These are phyloP conservation scores for Neelides folsomi DNA, from an alignment of 2,888 invertebrate species.

Conservation along the genomic window DNA sequence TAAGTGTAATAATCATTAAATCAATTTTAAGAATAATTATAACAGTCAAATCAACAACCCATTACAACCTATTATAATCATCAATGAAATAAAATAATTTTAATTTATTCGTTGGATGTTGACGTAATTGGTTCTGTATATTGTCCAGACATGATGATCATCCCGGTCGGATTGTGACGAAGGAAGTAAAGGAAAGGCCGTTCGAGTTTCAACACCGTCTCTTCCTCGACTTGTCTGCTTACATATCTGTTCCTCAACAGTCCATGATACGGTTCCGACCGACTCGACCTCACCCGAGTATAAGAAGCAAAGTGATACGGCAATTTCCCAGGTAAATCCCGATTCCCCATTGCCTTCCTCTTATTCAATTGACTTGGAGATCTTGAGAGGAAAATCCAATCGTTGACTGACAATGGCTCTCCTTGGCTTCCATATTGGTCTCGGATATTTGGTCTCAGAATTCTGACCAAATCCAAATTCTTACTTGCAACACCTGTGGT, in stretches of 20 bases:
- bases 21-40: too few relatives aligned
- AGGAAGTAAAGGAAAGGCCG: constrained; percentile 79
- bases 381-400: constrained; percentile 31
- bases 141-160: constrained; percentile 48
- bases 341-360: background rate
- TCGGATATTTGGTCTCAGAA: constrained; percentile 21
- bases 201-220: constrained; percentile 65
- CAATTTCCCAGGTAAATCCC: constrained; percentile 4
- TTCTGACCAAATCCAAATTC: constrained; percentile 29
- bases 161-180: constrained; percentile 79
- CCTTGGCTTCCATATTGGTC: constrained; percentile 30
- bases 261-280: constrained; percentile 34
- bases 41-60: too few relatives aligned
- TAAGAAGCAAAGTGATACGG: constrained; percentile 7
- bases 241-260: constrained; percentile 49
- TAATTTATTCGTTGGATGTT: too few relatives aligned
- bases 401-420: constrained; percentile 30
- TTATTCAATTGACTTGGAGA: constrained; percentile 7
- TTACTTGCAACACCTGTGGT: constrained; percentile 8
- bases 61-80: too few relatives aligned
- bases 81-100: too few relatives aligned
- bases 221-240: constrained; percentile 49
- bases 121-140: constrained; percentile 30
- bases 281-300: constrained; percentile 9
- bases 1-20: too few relatives aligned